Evolutionary conservation across 2,888 invertebrate genomes (phyloP).

Genomic region (Gymnoscelis rufifasciata): DNA sequence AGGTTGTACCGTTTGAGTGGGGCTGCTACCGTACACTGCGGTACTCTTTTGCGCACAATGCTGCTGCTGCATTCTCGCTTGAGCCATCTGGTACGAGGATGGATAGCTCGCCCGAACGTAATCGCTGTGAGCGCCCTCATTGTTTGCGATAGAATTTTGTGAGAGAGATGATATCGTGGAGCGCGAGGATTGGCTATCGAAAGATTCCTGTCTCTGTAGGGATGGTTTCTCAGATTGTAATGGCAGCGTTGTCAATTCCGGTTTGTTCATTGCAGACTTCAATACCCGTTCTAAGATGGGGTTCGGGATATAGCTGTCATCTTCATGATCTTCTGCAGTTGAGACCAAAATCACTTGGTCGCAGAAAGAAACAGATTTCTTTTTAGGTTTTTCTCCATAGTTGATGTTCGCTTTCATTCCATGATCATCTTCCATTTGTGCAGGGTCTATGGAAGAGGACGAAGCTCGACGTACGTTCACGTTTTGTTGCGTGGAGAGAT

Average conservation of each 20-base stretch:
- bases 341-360: slow-evolving; percentile 96
- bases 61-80: slow-evolving; percentile 57
- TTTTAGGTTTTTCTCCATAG: slow-evolving; percentile 83
- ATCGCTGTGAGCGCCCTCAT: slow-evolving; percentile 56
- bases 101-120: slow-evolving; percentile 63
- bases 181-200: slow-evolving; percentile 73
- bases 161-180: slow-evolving; percentile 73
- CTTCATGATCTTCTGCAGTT: slow-evolving; percentile 94
- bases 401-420: slow-evolving; percentile 55
- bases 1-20: slow-evolving; percentile 43
- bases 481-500: slow-evolving; percentile 64
- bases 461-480: slow-evolving; percentile 60
- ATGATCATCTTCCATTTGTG: slow-evolving; percentile 67
- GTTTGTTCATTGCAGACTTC: slow-evolving; percentile 88
- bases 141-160: slow-evolving; percentile 59
- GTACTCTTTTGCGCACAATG: slow-evolving; percentile 56
- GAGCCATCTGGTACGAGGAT: slow-evolving; percentile 55
- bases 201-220: slow-evolving; percentile 71
- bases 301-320: slow-evolving; percentile 93
- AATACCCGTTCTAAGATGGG: slow-evolving; percentile 92
- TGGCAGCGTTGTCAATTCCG: slow-evolving; percentile 78
- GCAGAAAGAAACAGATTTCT: slow-evolving; percentile 96
- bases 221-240: slow-evolving; percentile 70
- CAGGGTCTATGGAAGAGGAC: slow-evolving; percentile 65
- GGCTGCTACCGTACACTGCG: slow-evolving; percentile 54